phyloP scores from a whole-genome alignment of 1,140 invertebrate species.

The Ostrea denselamellosa region DNA sequence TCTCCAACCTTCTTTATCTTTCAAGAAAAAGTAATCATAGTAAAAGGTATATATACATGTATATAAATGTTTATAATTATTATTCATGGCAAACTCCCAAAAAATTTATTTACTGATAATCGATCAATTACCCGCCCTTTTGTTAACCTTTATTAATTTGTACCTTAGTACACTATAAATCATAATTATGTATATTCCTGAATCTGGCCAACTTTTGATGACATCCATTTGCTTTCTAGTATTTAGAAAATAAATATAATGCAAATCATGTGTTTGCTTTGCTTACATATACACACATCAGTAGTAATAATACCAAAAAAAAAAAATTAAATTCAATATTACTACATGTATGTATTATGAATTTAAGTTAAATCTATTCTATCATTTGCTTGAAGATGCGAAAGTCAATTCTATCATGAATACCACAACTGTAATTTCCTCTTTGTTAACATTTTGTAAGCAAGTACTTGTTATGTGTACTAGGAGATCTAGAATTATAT shows the following conservation, averaged over 20 bases:
- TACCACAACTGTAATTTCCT: no score
- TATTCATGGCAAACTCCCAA: not conserved
- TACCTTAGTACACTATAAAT: not conserved
- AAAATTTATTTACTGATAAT: not conserved
- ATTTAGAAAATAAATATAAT: not conserved
- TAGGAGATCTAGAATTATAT: no score
- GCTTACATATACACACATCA: no score
- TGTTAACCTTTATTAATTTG: not conserved
- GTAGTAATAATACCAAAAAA: no score
- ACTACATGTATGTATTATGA: no score
- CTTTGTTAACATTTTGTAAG: no score
- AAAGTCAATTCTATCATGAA: no score
- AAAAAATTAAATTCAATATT: no score
- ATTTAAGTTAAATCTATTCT: no score
- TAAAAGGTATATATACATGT: not conserved
- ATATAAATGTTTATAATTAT: constrained; percentile 16
- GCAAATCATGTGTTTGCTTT: not conserved
- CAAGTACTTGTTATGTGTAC: no score
- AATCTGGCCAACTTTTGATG: not conserved
- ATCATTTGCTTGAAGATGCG: no score
- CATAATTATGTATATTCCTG: not conserved
- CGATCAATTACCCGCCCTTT: constrained; percentile 7
- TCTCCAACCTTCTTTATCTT: not conserved
- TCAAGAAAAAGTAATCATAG: not conserved
- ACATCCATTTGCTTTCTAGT: not conserved